A percentile compares a stretch with the other conserved stretches of the same genome.
phyloP scores from a whole-genome alignment of 2,888 invertebrate species.

The Synergus umbraculus region DNA sequence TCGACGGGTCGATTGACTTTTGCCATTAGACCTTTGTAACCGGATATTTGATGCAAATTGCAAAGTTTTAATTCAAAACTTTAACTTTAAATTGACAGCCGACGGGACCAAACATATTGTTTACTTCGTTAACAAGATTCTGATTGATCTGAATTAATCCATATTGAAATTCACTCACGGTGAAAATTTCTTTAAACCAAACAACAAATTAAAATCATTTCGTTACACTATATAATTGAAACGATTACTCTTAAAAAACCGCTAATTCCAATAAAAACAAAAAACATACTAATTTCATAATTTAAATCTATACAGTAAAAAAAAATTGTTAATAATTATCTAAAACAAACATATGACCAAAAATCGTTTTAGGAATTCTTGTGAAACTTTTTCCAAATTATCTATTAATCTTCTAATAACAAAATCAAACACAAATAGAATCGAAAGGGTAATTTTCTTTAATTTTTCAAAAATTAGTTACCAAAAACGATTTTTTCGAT shows the following conservation, averaged over 20 bases:
- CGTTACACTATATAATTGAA: neutral
- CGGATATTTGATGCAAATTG: constrained; percentile 58
- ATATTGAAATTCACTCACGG: neutral
- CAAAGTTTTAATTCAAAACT: constrained; percentile 45
- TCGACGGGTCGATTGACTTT: constrained; percentile 51
- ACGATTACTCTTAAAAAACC: neutral
- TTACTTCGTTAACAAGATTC: neutral
- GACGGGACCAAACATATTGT: neutral
- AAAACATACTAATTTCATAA: neutral
- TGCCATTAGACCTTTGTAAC: constrained; percentile 56
- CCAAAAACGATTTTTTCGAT: neutral
- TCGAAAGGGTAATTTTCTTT: neutral
- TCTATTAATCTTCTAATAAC: neutral
- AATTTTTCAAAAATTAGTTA: neutral
- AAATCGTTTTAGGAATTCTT: neutral
- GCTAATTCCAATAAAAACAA: neutral
- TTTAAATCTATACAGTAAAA: neutral
- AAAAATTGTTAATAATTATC: neutral
- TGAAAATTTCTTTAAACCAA: neutral
- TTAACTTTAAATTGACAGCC: constrained; percentile 5
- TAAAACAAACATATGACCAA: neutral
- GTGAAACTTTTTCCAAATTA: neutral
- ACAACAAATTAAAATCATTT: neutral
- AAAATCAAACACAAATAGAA: neutral
- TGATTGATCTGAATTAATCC: neutral